Base-by-base conservation (phyloP, 2,888 invertebrate genomes). In the Deladenus siricidicola region DNA sequence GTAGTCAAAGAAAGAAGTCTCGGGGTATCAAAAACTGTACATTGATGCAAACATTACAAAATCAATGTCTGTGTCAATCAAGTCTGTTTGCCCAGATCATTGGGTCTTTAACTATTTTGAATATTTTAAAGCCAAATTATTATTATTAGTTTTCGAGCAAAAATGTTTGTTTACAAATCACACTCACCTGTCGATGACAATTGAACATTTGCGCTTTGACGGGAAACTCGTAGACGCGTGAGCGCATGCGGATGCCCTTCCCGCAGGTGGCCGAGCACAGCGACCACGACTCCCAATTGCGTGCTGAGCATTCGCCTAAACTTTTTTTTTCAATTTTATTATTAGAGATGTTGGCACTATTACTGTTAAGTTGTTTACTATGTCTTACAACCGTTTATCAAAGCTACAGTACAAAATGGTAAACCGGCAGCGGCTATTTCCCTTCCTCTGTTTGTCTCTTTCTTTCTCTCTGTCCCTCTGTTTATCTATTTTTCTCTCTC, bases 241-340 rank as follows among this genome's bases (percentile, higher is more conserved):
- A 88, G 29, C 77, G 67, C 68, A 77, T 73, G 62, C 75, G 63
- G 58, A 77, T 77, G 0, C 89, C 89, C 68, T 86, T 86, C 1
- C 89, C 89, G 79, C 90, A 90, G 0, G 85, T 84, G 28, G 85
- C 85, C 17, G 87, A 85, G 79, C 90, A 90, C 1, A 88, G 86
- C 1, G 88, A 86, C 88, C 89, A 90, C 10, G 84, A 83, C 50
- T 87, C 86, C 90, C 90, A 90, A 3, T 84, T 80, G 0, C 85
- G 84, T 60, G 86, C 85, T 4, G 83, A 83, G 75, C 89, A 90
- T 65, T 86, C 84, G 6, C 74, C 75, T 74, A 48, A 45, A 70
- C 34, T 30, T 21, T 26, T 34, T n/a, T 21, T 10, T 58, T 17
- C 34, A 45, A 43, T 1, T 14, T 19, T 47, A 14, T n/a, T 47